Evolutionary conservation across 2,888 invertebrate species (phyloP), one percentile per base, ranked within the genome.

Genomic region (Azorinus chamasolen): DNA sequence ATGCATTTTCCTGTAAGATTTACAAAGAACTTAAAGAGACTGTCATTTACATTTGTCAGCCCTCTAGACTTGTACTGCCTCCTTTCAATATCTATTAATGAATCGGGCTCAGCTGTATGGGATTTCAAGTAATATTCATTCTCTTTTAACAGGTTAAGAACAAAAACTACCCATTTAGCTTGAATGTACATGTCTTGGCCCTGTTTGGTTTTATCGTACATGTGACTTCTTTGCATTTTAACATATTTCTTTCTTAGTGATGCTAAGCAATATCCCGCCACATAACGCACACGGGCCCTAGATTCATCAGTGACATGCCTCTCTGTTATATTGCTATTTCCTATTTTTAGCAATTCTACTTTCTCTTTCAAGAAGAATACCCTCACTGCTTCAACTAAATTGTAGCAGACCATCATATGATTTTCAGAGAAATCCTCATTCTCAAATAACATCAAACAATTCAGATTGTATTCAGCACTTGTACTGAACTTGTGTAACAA

Each of bases 41-140:
- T 18, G 53, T 72, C 68, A 25, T 68, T 39, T 43, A 77, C 72
- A 25, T 77, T 77, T 48, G 72, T 77, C 3, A 77, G 55, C 45
- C 77, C 77, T 41, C 77, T 72, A 41, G 63, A 68, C 14, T 58
- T n/a, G 59, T 71, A 59, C 64, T 72, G 72, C 45, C 58, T 68
- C 18, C 71, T 62, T 41, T 57, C 45, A 14, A 57, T 66, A 59
- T 77, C 77, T 24, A 64, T 22, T 16, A 72, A 48, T 20, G 72
- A 77, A 14, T 72, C 77, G 22, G 68, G 77, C 18, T 77, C 77
- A 8, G 2, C 51, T 32, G 51, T 72, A 43, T 45, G 59, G 16
- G 32, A 27, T 10, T 59, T 4, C 39, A 77, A 41, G 55, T 32
- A 58, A 37, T 72, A 64, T 68, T 77, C 72, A 20, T 72, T 69